These are phyloP conservation scores for Mimas tiliae DNA, from an alignment of 2,888 invertebrate genomes.

Conservation along the genomic window DNA sequence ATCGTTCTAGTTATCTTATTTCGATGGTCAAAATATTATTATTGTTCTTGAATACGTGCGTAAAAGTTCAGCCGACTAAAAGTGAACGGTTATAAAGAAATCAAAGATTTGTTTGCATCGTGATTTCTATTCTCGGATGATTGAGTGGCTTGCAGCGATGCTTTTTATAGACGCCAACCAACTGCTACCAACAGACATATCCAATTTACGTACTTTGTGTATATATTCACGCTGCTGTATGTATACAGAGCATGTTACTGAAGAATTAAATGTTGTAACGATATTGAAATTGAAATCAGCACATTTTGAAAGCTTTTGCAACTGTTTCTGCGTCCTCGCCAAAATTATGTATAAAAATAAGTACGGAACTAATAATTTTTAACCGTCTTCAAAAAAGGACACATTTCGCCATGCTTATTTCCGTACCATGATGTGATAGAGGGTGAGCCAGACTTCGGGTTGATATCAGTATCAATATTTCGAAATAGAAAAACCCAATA, in stretches of 20 bases:
- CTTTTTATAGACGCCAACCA: constrained; percentile 42
- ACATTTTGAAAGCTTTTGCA: neutral
- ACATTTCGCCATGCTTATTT: no score
- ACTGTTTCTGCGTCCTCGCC: neutral
- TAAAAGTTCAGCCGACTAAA: constrained; percentile 32
- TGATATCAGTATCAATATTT: no score
- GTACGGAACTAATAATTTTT: no score
- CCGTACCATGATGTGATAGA: no score
- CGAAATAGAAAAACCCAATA: no score
- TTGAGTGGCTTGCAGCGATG: constrained; percentile 45
- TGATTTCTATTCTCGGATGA: constrained; percentile 55
- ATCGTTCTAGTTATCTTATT: no score
- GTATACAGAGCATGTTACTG: constrained; percentile 13
- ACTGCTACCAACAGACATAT: constrained; percentile 31
- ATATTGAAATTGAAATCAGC: neutral
- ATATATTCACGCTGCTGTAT: constrained; percentile 19
- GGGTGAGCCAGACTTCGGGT: no score
- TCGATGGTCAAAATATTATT: no score
- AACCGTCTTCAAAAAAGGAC: no score
- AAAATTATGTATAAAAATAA: neutral
- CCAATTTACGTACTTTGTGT: constrained; percentile 27
- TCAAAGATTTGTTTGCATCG: constrained; percentile 43
- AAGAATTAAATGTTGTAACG: constrained; percentile 24
- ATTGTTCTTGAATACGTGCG: neutral
- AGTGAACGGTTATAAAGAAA: constrained; percentile 50